Base-by-base conservation (phyloP, 2,113 vertebrate species). In the Tauraco erythrolophus region DNA sequence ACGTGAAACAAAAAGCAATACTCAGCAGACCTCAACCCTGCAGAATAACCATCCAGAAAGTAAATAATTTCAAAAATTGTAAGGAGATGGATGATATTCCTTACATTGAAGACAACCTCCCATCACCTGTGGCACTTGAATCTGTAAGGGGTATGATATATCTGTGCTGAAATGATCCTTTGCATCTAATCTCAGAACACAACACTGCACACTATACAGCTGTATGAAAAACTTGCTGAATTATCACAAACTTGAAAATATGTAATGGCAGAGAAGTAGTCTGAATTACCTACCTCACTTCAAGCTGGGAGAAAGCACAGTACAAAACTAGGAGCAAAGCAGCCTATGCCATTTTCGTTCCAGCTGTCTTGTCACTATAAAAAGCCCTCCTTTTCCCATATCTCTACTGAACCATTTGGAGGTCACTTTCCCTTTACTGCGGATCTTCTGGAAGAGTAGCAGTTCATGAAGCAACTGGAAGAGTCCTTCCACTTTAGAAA, bases 1-100 rank as follows among this genome's bases (percentile, higher is more conserved):
- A 60, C 0, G 0, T 16, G 9, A 80, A 58, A 85, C 1, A 1
- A 70, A 68, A 69, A 69, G 21, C 21, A 46, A 16, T 4, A 46
- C 21, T 57, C 21, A 31, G 37, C 31, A 62, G 43, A 45, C 50
- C 37, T 75, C 54, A 46, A 43, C 30, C 48, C 54, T 51, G 14
- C 24, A 68, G 43, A 84, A 53, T 16, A 58, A 27, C 25, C 16
- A 80, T 21, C 25, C 45, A 57, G 22, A 25, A 74, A 87, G 27
- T 9, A 92, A 83, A 19, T 60, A 4, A 64, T 19, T 57, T 41
- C 13, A 88, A 51, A 72, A 64, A 41, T 33, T 11, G 0, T n/a
- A 57, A 24, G 33, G 30, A 69, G 15, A 54, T 2, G 43, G 51
- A 43, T 51, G 27, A 54, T 66, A 87, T 17, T 37, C 24, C 18